A percentile compares a stretch with the other conserved stretches of the same genome.
These are phyloP conservation scores for Orthosia incerta DNA, from an alignment of 2,888 invertebrate species.

Conservation along the genomic window DNA sequence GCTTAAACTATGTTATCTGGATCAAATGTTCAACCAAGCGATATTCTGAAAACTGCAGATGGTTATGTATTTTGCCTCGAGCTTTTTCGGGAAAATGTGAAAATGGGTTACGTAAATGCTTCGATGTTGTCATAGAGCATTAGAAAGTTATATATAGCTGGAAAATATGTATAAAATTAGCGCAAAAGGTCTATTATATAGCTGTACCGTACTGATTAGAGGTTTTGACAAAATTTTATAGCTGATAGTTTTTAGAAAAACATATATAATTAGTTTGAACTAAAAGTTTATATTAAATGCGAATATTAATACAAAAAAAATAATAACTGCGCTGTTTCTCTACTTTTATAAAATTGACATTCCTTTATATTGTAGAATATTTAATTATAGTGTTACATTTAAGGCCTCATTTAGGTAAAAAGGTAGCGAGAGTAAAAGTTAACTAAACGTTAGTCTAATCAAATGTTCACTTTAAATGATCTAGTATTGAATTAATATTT, in stretches of 20 bases:
- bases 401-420: constrained; percentile 56
- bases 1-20: not conserved
- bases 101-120: not conserved
- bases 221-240: constrained; percentile 30
- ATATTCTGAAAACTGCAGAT: not conserved
- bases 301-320: constrained; percentile 22
- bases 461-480: constrained; percentile 12
- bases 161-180: constrained; percentile 17
- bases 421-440: constrained; percentile 21
- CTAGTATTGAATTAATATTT: constrained; percentile 15
- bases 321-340: constrained; percentile 45
- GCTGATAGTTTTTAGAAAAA: constrained; percentile 63
- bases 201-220: constrained; percentile 37
- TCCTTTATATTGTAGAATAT: constrained; percentile 55
- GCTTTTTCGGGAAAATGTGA: not conserved
- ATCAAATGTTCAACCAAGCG: not conserved
- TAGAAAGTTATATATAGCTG: constrained; percentile 36
- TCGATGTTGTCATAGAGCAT: constrained; percentile 24
- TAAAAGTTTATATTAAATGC: constrained; percentile 42
- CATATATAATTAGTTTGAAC: constrained; percentile 34
- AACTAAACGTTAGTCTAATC: constrained; percentile 36
- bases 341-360: constrained; percentile 66
- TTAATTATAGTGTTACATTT: constrained; percentile 40
- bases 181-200: constrained; percentile 31
- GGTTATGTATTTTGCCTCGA: not conserved